Evolutionary conservation across 2,113 vertebrate genomes (phyloP), one percentile per base, ranked within the genome.

Genomic region (Pao palembangensis): DNA sequence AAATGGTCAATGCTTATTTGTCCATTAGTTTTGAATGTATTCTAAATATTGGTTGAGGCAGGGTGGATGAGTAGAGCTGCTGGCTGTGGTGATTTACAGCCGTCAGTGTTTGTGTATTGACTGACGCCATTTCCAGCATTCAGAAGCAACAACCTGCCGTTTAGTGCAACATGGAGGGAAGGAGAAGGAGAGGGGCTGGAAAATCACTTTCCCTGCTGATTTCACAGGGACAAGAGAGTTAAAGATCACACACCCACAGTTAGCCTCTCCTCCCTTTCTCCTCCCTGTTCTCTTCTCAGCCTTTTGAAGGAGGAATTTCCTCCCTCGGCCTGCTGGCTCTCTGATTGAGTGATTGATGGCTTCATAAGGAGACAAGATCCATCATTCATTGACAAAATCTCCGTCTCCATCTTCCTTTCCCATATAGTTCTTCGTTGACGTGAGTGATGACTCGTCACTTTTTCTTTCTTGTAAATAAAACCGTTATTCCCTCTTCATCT

Each of bases 131-230:
- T 49, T 75, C 68, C 72, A 67, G 41, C 61, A 61, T 65, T 58
- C 31, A 44, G 69, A 64, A 66, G 0, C 51, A 31, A 76, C 42
- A 77, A 61, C 63, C 66, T 75, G 51, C 18, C 52, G 70, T 56
- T 11, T 38, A 69, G 57, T 57, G 67, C 15, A 57, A 79, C 64
- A 79, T 58, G 81, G 67, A 75, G 76, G 76, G 53, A 62, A 51
- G n/a, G 55, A 51, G 55, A 64, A 52, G 76, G 69, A 48, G 77
- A 76, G 76, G 57, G 77, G 71, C 70, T 51, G 74, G 71, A 65
- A 88, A 87, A 91, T 90, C 89, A 91, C 90, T 91, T 91, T 91
- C 87, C 85, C 85, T 85, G 75, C 84, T 85, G 83, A 83, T 85
- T 86, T 87, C 84, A 81, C 88, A 85, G 70, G 67, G 73, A 84